phyloP scores from a whole-genome alignment of 2,113 vertebrate species.

The Sigmodon hispidus region DNA sequence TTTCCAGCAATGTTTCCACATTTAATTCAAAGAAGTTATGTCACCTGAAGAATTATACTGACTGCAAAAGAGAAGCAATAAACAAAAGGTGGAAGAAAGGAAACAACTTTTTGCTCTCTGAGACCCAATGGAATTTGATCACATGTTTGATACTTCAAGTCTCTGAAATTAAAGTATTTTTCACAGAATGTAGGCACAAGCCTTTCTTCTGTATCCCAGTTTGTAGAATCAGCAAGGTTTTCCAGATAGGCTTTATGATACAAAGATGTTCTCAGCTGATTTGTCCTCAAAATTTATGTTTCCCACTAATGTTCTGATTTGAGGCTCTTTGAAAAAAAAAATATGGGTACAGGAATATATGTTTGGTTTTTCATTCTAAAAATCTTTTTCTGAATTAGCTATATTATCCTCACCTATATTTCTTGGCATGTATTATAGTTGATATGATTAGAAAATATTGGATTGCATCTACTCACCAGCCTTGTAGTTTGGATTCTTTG shows the following conservation, averaged over 20 bases:
- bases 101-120: not conserved
- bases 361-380: not conserved
- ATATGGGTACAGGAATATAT: not conserved
- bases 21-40: no score
- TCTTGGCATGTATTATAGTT: not conserved
- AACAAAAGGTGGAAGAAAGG: not conserved
- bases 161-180: not conserved
- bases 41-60: no score
- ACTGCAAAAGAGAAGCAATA: not conserved
- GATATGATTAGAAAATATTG: not conserved
- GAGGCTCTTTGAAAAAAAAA: not conserved
- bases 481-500: not conserved
- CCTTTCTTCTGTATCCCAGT: not conserved
- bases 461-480: rapidly evolving
- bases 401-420: not conserved
- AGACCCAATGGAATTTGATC: not conserved
- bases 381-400: not conserved
- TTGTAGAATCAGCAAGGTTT: not conserved
- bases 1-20: no score
- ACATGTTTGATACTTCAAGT: not conserved
- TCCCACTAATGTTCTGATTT: not conserved
- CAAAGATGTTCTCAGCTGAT: not conserved
- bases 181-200: not conserved
- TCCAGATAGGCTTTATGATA: not conserved
- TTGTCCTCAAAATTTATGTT: not conserved